Percentiles rank a stretch among this genome's conserved stretches.
Conservation (phyloP, 1,140 invertebrate genomes). For the Calephelis nemesis region DNA sequence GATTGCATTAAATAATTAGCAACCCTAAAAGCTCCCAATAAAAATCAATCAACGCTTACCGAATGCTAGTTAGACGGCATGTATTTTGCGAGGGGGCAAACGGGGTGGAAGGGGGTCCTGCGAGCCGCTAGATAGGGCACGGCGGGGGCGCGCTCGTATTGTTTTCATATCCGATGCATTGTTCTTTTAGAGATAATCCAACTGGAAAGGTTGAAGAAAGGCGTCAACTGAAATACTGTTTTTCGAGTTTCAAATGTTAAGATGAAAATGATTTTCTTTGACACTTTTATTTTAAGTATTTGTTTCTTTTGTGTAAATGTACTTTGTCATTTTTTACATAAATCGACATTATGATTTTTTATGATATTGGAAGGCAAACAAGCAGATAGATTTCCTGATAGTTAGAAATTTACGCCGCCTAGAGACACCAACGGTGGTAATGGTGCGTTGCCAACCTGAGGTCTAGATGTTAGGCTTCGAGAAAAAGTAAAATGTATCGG, state of each 20-base stretch:
- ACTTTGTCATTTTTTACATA: too few relatives aligned
- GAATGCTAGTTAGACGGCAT: slow-evolving; percentile 41
- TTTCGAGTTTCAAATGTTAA: slow-evolving; percentile 9
- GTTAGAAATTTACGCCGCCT: too few relatives aligned
- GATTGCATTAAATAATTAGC: slow-evolving; percentile 14
- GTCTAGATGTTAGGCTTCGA: too few relatives aligned
- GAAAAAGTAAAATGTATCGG: too few relatives aligned
- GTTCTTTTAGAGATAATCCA: slow-evolving; percentile 16
- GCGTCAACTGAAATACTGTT: slow-evolving; percentile 16
- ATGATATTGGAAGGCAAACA: too few relatives aligned
- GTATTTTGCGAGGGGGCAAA: slow-evolving; percentile 10
- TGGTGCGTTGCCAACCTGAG: too few relatives aligned
- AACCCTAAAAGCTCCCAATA: slow-evolving; percentile 54
- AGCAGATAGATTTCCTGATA: too few relatives aligned
- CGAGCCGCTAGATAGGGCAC: slow-evolving; percentile 37
- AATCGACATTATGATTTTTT: too few relatives aligned
- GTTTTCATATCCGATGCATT: slow-evolving; percentile 25
- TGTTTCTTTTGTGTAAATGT: too few relatives aligned
- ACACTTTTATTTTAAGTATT: background rate
- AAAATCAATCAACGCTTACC: slow-evolving; percentile 63
- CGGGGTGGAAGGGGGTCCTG: slow-evolving; percentile 7
- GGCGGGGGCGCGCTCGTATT: slow-evolving; percentile 24
- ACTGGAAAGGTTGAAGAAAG: slow-evolving; percentile 14
- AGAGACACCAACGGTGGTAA: too few relatives aligned
- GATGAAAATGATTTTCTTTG: slow-evolving; percentile 8